Evolutionary conservation across 1,140 invertebrate species (phyloP).

Genomic region (Gonatopus flavifemur): DNA sequence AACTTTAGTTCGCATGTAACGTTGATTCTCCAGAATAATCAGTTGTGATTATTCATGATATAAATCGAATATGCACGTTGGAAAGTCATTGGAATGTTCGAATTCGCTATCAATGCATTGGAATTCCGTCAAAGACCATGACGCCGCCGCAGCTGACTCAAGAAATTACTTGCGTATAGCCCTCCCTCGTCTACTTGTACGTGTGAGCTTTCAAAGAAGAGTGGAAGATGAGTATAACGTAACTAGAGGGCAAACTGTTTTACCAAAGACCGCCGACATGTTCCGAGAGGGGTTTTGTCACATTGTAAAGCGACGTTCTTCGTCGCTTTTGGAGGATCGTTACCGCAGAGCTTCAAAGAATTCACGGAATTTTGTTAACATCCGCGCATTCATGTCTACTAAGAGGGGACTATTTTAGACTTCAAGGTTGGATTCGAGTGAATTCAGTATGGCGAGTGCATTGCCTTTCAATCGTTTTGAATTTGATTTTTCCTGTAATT

Average conservation of each 20-base stretch:
- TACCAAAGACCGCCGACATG: neutral
- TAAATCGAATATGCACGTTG: too few species aligned
- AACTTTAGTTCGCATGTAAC: too few species aligned
- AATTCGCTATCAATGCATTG: too few species aligned
- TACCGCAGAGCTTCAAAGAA: neutral
- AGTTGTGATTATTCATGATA: too few species aligned
- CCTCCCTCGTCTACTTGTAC: neutral
- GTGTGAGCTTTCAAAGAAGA: neutral
- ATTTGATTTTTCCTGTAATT: neutral
- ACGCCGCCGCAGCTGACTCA: too few species aligned
- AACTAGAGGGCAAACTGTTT: neutral
- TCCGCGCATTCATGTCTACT: neutral
- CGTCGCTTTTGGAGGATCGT: neutral
- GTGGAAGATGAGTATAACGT: neutral
- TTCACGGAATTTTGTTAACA: neutral
- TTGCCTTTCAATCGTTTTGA: neutral
- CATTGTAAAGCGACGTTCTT: neutral
- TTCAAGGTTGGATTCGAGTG: neutral
- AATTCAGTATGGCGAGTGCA: neutral
- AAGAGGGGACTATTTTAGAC: neutral
- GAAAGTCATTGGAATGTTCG: too few species aligned
- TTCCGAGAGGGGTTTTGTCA: neutral
- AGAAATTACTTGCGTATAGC: too few species aligned
- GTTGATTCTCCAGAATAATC: too few species aligned
- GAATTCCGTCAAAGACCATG: too few species aligned